Conservation (phyloP, 1,140 invertebrate species). For the Caerostris extrusa region DNA sequence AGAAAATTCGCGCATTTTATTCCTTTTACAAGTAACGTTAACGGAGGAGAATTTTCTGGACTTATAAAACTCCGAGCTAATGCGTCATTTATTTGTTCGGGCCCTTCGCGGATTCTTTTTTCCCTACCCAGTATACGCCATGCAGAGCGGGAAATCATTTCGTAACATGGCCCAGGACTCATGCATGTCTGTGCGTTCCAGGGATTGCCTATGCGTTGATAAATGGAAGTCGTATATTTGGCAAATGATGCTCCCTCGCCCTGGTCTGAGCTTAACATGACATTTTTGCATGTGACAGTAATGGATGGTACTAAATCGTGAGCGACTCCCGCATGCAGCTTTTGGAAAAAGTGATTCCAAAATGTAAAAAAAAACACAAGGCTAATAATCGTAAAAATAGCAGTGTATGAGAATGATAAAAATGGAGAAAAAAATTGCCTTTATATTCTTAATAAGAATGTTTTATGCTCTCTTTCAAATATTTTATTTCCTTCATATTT, state of each 20-base stretch:
- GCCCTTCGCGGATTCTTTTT: neutral
- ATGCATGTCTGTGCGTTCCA: neutral
- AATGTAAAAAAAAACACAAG: neutral
- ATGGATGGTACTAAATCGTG: constrained; percentile 32
- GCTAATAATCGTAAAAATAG: neutral
- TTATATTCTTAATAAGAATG: no score
- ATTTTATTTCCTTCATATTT: no score
- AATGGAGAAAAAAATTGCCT: no score
- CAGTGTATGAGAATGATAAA: no score
- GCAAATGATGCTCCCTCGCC: constrained; percentile 23
- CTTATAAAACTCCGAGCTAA: constrained; percentile 40
- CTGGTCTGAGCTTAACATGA: constrained; percentile 6
- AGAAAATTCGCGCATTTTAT: constrained; percentile 52
- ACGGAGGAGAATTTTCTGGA: constrained; percentile 23
- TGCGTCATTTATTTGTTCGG: constrained; percentile 62
- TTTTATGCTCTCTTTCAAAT: no score
- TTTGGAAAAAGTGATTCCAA: neutral
- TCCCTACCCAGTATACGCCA: neutral
- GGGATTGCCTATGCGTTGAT: constrained; percentile 27
- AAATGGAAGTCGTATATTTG: constrained; percentile 45
- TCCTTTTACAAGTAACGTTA: constrained; percentile 39
- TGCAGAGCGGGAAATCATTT: neutral
- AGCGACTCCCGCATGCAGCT: neutral
- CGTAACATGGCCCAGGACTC: neutral
- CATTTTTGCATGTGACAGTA: constrained; percentile 27